Conservation (phyloP, 2,888 invertebrate genomes). For the Eustalomyia histrio region DNA sequence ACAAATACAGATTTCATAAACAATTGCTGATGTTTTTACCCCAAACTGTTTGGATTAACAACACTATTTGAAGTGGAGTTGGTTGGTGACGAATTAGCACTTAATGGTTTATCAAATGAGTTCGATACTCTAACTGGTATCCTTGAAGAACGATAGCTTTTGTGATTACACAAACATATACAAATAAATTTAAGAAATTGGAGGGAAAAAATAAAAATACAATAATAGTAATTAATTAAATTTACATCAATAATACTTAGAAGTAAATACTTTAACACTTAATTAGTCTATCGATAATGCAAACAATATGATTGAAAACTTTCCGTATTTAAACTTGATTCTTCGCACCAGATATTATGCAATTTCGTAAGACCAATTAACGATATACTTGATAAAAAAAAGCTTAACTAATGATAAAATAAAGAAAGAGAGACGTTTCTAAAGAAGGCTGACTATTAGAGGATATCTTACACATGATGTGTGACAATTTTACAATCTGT, state of each 20-base stretch:
- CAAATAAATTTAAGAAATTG: conserved; percentile 49
- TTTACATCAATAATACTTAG: background rate
- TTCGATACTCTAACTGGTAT: conserved; percentile 77
- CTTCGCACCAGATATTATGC: no score
- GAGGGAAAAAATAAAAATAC: conserved; percentile 48
- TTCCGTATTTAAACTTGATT: no score
- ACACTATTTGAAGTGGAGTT: conserved; percentile 75
- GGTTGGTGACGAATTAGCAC: conserved; percentile 75
- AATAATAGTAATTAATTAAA: conserved; percentile 17
- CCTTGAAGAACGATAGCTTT: conserved; percentile 77
- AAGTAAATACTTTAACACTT: background rate
- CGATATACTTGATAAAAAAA: no score
- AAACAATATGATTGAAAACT: no score
- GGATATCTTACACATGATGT: no score
- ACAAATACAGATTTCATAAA: background rate
- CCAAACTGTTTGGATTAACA: conserved; percentile 76
- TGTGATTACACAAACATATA: background rate
- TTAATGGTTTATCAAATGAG: conserved; percentile 76
- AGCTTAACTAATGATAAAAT: no score
- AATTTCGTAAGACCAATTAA: no score
- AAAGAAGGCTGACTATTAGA: no score
- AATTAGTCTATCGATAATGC: background rate
- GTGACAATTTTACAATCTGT: no score
- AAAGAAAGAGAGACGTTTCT: no score
- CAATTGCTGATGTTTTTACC: conserved; percentile 72